These are phyloP conservation scores for Hyla sarda DNA, from an alignment of 2,113 vertebrate species.

Conservation along the genomic window DNA sequence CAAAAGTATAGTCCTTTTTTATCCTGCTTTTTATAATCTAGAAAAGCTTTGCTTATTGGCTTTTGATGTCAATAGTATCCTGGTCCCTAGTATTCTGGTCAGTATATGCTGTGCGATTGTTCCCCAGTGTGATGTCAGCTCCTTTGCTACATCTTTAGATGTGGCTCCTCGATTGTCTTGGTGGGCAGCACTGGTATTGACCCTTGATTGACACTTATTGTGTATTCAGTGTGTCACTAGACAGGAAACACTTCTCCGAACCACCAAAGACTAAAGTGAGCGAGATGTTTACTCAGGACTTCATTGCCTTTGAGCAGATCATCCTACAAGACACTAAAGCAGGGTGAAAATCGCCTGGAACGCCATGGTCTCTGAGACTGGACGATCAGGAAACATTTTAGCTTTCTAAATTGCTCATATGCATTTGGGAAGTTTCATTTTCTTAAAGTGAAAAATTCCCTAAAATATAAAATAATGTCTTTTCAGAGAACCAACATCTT, in stretches of 20 bases:
- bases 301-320: background rate
- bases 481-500: too few relatives aligned
- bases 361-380: too few relatives aligned
- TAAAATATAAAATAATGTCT: too few relatives aligned
- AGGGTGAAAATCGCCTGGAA: background rate
- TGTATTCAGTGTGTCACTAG: conserved; percentile 8
- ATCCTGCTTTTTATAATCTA: too few relatives aligned
- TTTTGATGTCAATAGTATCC: background rate
- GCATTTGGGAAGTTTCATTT: too few relatives aligned
- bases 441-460: too few relatives aligned
- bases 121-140: background rate
- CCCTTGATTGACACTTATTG: conserved; percentile 41
- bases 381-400: too few relatives aligned
- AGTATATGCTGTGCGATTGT: background rate
- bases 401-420: too few relatives aligned
- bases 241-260: conserved; percentile 37
- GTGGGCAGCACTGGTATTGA: conserved; percentile 26
- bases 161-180: background rate
- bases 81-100: background rate
- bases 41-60: too few relatives aligned
- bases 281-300: conserved; percentile 14
- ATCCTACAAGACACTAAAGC: background rate
- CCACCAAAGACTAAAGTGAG: conserved; percentile 39
- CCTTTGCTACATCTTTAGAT: background rate
- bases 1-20: too few relatives aligned